Percentiles rank a stretch among this genome's conserved stretches.
phyloP scores from a whole-genome alignment of 2,888 invertebrate species.

The Papilio demoleus region DNA sequence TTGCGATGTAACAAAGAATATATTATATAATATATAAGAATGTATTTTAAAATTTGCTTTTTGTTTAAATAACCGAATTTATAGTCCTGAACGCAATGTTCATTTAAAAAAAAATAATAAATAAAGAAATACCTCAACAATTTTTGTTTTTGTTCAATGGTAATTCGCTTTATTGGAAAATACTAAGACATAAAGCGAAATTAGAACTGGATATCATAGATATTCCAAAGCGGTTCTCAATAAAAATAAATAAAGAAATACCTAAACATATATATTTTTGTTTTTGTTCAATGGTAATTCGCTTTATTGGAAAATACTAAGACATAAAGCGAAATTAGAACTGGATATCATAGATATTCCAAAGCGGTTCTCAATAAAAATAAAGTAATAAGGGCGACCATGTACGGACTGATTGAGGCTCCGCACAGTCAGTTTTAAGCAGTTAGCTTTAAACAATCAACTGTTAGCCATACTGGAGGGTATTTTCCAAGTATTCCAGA shows the following conservation, averaged over 20 bases:
- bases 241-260: background rate
- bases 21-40: background rate
- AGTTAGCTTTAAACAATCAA: background rate
- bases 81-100: background rate
- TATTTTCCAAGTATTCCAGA: too few relatives aligned
- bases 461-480: too few relatives aligned
- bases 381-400: background rate
- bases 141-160: slow-evolving; percentile 6
- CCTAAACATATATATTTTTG: background rate
- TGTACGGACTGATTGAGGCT: background rate
- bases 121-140: background rate
- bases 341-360: background rate
- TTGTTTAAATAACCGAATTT: background rate
- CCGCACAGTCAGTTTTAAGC: background rate
- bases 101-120: background rate
- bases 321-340: background rate
- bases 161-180: slow-evolving; percentile 3
- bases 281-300: slow-evolving; percentile 3
- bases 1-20: background rate
- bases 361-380: background rate
- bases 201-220: background rate
- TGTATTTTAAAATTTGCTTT: background rate
- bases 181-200: slow-evolving; percentile 6
- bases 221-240: background rate
- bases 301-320: slow-evolving; percentile 7